Evolutionary conservation across 2,797 vertebrate species (phyloP), one percentile per base, ranked within the genome.

Genomic region (Nyctalus aviator): DNA sequence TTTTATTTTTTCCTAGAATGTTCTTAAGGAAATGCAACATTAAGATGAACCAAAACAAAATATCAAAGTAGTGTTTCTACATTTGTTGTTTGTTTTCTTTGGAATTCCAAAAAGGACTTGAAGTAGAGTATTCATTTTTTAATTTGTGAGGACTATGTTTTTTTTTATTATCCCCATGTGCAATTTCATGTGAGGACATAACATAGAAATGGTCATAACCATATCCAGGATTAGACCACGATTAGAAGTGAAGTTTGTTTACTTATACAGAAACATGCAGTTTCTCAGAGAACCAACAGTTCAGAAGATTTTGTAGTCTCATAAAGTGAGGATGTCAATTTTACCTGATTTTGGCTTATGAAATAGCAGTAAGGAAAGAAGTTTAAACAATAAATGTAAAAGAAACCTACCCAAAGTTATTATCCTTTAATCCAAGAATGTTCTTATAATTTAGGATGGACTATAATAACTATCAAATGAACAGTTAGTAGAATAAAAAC

Each of bases 31-130:
- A 57, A 53, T 89, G 3, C 35, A 85, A 62, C 78, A 50, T 53
- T 73, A 89, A 88, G 81, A 90, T 86, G 50, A 86, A 78, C 14
- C n/a, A 86, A 72, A 83, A 48, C 64, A 83, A 94, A 90, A 93
- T 53, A 44, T 44, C 44, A 30, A 64, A 73, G 83, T 68, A 35
- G 21, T 53, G 83, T 91, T 94, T 81, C 75, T 77, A 12, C 9
- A 44, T 66, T 86, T 93, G 57, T 37, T 68, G 5, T 75, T 84
- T 53, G 18, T 76, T 95, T 87, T 62, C 32, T 93, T 88, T 15
- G 71, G 79, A 37, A 85, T 94, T 82, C 35, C 23, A 46, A 32
- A 83, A 79, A 73, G 2, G 3, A 46, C n/a, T 91, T 93, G 78
- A 77, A 84, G 78, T 57, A 25, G 9, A 37, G 3, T 72, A 21